phyloP scores from a whole-genome alignment of 2,888 invertebrate genomes.

The Aphodius granarius region DNA sequence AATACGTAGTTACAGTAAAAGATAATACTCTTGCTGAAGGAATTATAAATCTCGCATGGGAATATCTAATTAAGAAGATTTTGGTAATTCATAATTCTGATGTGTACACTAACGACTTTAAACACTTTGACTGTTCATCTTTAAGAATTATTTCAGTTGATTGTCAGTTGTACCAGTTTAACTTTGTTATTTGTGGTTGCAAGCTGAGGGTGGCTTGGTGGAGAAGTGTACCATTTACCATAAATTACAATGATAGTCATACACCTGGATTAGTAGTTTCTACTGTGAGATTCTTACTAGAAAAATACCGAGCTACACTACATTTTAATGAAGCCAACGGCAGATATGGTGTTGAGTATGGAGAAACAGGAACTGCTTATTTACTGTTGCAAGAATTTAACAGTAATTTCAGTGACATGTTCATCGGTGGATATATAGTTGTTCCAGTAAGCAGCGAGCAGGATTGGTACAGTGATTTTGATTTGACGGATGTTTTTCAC shows the following conservation, averaged over 20 bases:
- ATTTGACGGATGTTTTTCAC: neutral
- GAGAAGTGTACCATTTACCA: neutral
- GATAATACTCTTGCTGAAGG: neutral
- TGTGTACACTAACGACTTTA: neutral
- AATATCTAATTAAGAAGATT: neutral
- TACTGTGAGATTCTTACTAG: neutral
- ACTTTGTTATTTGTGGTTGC: neutral
- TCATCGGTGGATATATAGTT: neutral
- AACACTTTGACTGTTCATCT: neutral
- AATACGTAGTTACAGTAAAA: neutral
- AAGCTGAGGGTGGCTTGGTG: neutral
- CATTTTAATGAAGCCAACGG: neutral
- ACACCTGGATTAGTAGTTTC: conserved; percentile 1
- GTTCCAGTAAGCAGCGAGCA: neutral
- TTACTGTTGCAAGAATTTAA: neutral
- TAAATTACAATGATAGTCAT: neutral
- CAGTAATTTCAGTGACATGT: conserved; percentile 1
- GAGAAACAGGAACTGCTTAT: conserved; percentile 1
- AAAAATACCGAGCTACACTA: neutral
- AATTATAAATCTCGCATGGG: conserved; percentile 2
- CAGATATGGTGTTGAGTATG: neutral
- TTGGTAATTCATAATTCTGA: neutral
- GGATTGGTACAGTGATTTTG: conserved; percentile 5
- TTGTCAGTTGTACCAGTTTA: neutral
- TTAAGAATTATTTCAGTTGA: neutral